Percentiles rank a stretch among this genome's conserved stretches.
phyloP scores from a whole-genome alignment of 1,140 invertebrate species.

The Eupristina koningsbergeri region DNA sequence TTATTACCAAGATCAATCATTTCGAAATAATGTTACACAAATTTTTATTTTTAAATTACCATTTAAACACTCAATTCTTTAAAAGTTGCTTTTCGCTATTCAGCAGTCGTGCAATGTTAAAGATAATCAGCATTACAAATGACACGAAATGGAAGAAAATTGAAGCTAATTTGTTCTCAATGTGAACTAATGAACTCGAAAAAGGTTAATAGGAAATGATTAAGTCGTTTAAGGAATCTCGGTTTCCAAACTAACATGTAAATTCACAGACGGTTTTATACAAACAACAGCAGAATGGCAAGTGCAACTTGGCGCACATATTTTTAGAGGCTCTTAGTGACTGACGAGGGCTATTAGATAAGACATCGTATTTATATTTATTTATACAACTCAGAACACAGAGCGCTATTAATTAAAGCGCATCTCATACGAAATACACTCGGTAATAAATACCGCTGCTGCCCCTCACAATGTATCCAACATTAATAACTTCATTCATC shows the following conservation, averaged over 20 bases:
- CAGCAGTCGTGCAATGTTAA: neutral
- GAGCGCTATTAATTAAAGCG: neutral
- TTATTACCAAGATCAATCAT: neutral
- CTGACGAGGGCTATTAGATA: constrained; percentile 9
- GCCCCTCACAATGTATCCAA: neutral
- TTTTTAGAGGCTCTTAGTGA: neutral
- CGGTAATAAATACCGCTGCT: neutral
- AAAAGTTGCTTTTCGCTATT: neutral
- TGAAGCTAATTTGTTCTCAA: neutral
- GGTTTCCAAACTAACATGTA: neutral
- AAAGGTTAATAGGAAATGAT: constrained; percentile 27
- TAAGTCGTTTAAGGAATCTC: constrained; percentile 9
- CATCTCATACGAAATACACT: neutral
- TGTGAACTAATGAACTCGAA: constrained; percentile 26
- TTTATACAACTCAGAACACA: neutral
- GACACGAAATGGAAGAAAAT: neutral
- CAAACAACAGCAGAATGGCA: constrained; percentile 5
- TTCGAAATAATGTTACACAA: no score
- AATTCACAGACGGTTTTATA: neutral
- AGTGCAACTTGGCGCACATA: neutral
- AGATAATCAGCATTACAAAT: neutral
- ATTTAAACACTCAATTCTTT: neutral
- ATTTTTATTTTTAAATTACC: neutral
- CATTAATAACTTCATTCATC: constrained; percentile 21
- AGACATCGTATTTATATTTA: constrained; percentile 3